These are phyloP conservation scores for Avahi laniger DNA, from an alignment of 2,797 vertebrate species.

Conservation along the genomic window DNA sequence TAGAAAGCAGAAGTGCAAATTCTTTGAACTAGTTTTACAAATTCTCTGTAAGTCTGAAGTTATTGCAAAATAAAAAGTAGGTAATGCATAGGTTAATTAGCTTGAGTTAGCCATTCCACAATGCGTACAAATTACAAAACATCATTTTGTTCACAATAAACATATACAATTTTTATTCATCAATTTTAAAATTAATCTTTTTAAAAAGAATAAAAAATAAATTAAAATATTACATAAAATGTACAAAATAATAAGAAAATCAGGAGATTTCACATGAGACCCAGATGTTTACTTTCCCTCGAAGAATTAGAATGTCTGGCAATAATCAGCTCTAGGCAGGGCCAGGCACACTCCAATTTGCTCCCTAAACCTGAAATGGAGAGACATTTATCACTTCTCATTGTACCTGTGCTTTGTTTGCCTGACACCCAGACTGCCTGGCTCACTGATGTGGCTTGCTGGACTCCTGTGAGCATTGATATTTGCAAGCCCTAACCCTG, in stretches of 20 bases:
- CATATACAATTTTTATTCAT: background rate
- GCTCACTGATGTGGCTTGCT: background rate
- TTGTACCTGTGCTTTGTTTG: background rate
- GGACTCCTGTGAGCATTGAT: background rate
- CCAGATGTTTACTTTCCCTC: background rate
- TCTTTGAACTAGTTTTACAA: background rate
- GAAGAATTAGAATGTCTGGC: background rate
- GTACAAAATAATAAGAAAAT: background rate
- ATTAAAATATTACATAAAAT: background rate
- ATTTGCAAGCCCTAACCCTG: background rate
- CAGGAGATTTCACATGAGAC: background rate
- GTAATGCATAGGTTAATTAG: background rate
- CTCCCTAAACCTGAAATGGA: background rate
- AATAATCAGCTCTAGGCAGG: background rate
- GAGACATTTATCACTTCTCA: background rate
- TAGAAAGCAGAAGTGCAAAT: background rate
- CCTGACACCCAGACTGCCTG: background rate
- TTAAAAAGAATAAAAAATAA: background rate
- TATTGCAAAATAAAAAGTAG: conserved; percentile 26
- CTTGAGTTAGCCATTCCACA: background rate
- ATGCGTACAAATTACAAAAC: background rate
- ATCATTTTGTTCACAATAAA: background rate
- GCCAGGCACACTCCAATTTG: background rate
- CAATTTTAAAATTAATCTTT: background rate
- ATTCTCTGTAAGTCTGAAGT: background rate